Evolutionary conservation across 2,888 invertebrate genomes (phyloP), one percentile per base, ranked within the genome.

Genomic region (Eilema griseolum): DNA sequence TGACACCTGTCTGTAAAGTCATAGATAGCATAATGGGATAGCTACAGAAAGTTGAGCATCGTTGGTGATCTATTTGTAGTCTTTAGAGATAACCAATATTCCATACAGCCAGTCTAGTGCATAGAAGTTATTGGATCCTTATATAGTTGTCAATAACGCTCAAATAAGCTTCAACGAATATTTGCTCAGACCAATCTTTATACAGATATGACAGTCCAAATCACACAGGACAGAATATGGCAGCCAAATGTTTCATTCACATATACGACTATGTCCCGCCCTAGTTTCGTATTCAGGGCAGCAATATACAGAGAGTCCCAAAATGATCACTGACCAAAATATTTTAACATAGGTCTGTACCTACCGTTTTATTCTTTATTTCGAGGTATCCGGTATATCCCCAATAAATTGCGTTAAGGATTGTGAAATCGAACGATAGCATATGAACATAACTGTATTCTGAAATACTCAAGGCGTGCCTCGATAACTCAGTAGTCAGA

Each of bases 151-250:
- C 31, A 31, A 60, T 60, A 60, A 37, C 24, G 24, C 24, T 56
- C 23, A 2, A 26, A 23, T 16, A 26, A 59, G 26, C 20, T 60
- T 26, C 31, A 60, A 60, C 60, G 23, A 31, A 61, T 61, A 61
- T 61, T 61, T 28, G 26, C 11, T 61, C 3, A 31, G 31, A 14
- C 14, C 61, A 28, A 31, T 31, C 31, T 61, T 28, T 59, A 26
- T 26, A 61, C 31, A 3, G 57, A 61, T 31, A 61, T 61, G 28
- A 31, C 61, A 61, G 61, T n/a, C 16, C n/a, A 61, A 61, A 61
- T 61, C n/a, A n/a, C n/a, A n/a, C n/a, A n/a, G n/a, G n/a, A n/a
- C n/a, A n/a, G n/a, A n/a, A 59, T 3, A 26, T 14, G 26, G 14
- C 61, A 10, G 16, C 28, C 14, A n/a, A 61, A 26, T 20, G 12